These are phyloP conservation scores for Amiota communis DNA, from an alignment of 2,888 invertebrate genomes.

Conservation along the genomic window DNA sequence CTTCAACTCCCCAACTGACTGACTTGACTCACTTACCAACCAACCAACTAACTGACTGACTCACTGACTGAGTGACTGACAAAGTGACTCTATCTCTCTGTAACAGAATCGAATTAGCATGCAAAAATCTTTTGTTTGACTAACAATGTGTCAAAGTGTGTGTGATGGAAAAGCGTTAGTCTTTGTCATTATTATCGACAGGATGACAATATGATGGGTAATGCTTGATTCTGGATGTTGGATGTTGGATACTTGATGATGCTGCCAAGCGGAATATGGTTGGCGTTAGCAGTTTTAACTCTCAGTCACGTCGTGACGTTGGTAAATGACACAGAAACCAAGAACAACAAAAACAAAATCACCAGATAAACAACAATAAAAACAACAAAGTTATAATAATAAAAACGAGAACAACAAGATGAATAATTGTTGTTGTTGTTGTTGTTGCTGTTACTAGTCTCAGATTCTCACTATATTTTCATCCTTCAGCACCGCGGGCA, in stretches of 20 bases:
- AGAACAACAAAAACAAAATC: neutral
- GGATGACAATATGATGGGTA: constrained; percentile 16
- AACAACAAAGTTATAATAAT: constrained; percentile 8
- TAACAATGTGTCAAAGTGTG: constrained; percentile 65
- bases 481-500: constrained; percentile 60
- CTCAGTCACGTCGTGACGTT: constrained; percentile 10
- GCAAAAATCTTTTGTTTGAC: constrained; percentile 65
- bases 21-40: too few species aligned
- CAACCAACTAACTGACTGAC: too few species aligned
- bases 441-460: constrained; percentile 30
- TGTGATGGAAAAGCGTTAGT: constrained; percentile 48
- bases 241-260: neutral
- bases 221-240: neutral
- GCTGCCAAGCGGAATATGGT: neutral
- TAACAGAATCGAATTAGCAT: constrained; percentile 63
- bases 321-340: constrained; percentile 14
- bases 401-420: neutral
- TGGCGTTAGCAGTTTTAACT: neutral
- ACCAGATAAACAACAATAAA: neutral
- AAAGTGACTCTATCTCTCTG: neutral
- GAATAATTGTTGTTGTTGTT: constrained; percentile 50
- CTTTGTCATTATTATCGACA: constrained; percentile 41
- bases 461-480: neutral
- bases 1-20: too few species aligned
- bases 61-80: neutral